Percentiles rank a stretch among this genome's conserved stretches.
phyloP scores from a whole-genome alignment of 2,888 invertebrate species.

The Cryptocephalus primarius region DNA sequence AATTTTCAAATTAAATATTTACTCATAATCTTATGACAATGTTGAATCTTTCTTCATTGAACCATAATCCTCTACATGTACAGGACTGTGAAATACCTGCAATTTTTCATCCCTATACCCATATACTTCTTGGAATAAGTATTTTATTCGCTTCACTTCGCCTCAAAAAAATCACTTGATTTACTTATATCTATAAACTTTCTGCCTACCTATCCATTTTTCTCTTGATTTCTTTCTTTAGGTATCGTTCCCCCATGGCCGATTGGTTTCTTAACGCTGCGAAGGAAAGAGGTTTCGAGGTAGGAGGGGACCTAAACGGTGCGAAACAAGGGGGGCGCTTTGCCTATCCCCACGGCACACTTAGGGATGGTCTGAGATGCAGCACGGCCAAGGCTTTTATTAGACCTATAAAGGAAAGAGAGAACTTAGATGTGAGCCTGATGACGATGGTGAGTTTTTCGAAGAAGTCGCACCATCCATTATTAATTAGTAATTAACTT shows the following conservation, averaged over 20 bases:
- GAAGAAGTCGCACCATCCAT: not conserved
- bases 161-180: too few relatives aligned
- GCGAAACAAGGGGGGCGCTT: constrained; percentile 63
- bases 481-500: not conserved
- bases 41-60: too few relatives aligned
- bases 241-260: constrained; percentile 57
- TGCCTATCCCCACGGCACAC: constrained; percentile 63
- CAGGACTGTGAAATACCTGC: too few relatives aligned
- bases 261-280: constrained; percentile 60
- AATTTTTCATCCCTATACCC: too few relatives aligned
- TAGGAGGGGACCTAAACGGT: constrained; percentile 63
- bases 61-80: too few relatives aligned
- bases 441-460: constrained; percentile 14
- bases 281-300: constrained; percentile 56
- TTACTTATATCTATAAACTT: too few relatives aligned
- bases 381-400: constrained; percentile 77
- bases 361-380: constrained; percentile 68
- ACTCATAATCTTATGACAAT: too few relatives aligned
- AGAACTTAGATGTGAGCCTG: constrained; percentile 56
- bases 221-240: not conserved
- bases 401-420: constrained; percentile 43
- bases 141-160: too few relatives aligned
- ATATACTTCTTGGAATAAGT: too few relatives aligned
- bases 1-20: too few relatives aligned
- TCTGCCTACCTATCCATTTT: too few relatives aligned